Conservation (phyloP, 2,797 vertebrate species). For the Onychomys leucogaster region DNA sequence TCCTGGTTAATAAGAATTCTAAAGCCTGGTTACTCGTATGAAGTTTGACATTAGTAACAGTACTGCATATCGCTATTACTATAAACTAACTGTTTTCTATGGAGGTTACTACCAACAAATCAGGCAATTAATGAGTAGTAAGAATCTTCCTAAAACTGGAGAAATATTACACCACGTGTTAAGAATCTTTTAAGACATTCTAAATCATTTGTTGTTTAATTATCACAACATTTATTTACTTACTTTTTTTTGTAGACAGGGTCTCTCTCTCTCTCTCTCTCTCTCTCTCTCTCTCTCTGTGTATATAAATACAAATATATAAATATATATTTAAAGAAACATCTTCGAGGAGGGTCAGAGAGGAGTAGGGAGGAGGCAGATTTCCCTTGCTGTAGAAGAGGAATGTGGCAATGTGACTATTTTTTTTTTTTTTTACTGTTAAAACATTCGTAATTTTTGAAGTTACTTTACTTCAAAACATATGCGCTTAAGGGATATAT, state of each 20-base stretch:
- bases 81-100: conserved; percentile 49
- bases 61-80: neutral
- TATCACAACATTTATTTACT: neutral
- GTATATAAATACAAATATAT: neutral
- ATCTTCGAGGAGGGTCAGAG: neutral
- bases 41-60: conserved; percentile 60
- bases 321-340: conserved; percentile 7
- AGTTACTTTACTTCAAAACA: conserved; percentile 60
- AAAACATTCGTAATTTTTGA: conserved; percentile 69
- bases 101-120: conserved; percentile 32
- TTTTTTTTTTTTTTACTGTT: conserved; percentile 49
- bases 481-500: conserved; percentile 44
- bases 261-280: no score
- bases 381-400: conserved; percentile 62
- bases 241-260: neutral
- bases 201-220: conserved; percentile 56
- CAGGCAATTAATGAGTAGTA: conserved; percentile 16
- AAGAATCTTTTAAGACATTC: conserved; percentile 11
- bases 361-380: neutral
- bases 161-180: neutral
- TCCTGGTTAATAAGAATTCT: conserved; percentile 54
- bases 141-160: conserved; percentile 47
- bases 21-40: conserved; percentile 27
- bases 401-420: no score
- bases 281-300: no score